These are phyloP conservation scores for Listrodromus nycthemerus DNA, from an alignment of 2,888 invertebrate genomes.

Conservation along the genomic window DNA sequence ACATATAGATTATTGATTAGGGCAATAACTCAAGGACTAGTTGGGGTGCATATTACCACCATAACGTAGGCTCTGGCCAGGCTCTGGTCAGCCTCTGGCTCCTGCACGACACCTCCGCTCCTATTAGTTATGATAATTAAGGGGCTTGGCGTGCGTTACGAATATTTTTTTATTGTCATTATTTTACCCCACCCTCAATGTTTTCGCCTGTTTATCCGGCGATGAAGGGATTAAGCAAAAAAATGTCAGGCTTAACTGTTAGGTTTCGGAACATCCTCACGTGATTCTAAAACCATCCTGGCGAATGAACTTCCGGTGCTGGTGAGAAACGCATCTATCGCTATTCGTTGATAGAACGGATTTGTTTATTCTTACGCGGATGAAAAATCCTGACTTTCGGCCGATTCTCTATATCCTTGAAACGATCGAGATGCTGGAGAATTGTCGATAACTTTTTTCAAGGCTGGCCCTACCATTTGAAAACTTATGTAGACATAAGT, in stretches of 20 bases:
- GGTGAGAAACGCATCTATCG: too few relatives aligned
- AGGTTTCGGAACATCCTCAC: too few relatives aligned
- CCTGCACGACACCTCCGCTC: conserved; percentile 58
- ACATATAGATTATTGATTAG: conserved; percentile 85
- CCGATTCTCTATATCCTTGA: neutral
- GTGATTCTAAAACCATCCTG: too few relatives aligned
- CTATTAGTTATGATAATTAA: conserved; percentile 83
- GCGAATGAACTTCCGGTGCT: too few relatives aligned
- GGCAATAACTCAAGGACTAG: conserved; percentile 84
- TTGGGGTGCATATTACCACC: conserved; percentile 84
- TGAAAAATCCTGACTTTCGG: neutral
- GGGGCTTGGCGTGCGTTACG: conserved; percentile 55
- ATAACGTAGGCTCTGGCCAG: conserved; percentile 74
- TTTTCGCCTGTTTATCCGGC: too few relatives aligned
- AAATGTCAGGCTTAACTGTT: too few relatives aligned
- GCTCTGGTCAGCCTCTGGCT: conserved; percentile 62
- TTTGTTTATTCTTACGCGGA: too few relatives aligned
- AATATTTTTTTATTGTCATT: neutral
- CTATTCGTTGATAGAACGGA: too few relatives aligned
- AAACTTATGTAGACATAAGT: too few relatives aligned
- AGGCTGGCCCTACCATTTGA: too few relatives aligned
- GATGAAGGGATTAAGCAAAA: too few relatives aligned
- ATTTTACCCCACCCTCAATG: neutral
- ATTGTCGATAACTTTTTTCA: neutral
- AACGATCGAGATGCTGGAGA: conserved; percentile 25